Evolutionary conservation across 2,888 invertebrate genomes (phyloP).

Genomic region (Steromphala cineraria): DNA sequence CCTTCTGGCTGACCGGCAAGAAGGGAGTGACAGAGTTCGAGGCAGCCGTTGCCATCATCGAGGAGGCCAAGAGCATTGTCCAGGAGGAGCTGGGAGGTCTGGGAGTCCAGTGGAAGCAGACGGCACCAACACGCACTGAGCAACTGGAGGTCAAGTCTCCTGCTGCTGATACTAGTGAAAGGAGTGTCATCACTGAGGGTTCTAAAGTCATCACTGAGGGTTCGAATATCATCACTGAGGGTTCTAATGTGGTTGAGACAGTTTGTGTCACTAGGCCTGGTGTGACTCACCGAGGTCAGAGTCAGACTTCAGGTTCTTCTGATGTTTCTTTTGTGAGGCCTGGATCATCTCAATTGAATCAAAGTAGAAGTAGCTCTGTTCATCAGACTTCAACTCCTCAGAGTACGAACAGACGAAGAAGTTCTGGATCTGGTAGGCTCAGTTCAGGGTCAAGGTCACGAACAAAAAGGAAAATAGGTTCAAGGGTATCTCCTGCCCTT

Average conservation of each 20-base stretch:
- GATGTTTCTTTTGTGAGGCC: no score
- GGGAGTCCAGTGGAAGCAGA: constrained; percentile 64
- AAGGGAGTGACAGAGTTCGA: constrained; percentile 86
- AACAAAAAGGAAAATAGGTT: not conserved
- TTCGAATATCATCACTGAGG: no score
- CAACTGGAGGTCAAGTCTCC: not conserved
- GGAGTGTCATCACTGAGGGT: no score
- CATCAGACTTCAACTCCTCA: not conserved
- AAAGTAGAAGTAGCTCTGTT: not conserved
- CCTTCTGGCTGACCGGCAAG: constrained; percentile 72
- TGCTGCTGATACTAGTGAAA: no score
- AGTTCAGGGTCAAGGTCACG: not conserved
- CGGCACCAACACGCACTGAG: not conserved
- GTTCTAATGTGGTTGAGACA: no score
- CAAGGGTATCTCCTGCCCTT: not conserved
- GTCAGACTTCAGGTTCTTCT: no score
- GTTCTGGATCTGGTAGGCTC: not conserved
- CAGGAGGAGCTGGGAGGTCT: constrained; percentile 75
- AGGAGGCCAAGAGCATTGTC: constrained; percentile 84
- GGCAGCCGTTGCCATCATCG: constrained; percentile 86
- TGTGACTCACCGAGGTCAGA: no score
- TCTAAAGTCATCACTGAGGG: no score
- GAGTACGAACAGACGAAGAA: not conserved
- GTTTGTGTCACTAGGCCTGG: not conserved
- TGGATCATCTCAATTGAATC: not conserved